Evolutionary conservation across 2,888 invertebrate species (phyloP), one percentile per base, ranked within the genome.

Genomic region (Nycteola revayana): DNA sequence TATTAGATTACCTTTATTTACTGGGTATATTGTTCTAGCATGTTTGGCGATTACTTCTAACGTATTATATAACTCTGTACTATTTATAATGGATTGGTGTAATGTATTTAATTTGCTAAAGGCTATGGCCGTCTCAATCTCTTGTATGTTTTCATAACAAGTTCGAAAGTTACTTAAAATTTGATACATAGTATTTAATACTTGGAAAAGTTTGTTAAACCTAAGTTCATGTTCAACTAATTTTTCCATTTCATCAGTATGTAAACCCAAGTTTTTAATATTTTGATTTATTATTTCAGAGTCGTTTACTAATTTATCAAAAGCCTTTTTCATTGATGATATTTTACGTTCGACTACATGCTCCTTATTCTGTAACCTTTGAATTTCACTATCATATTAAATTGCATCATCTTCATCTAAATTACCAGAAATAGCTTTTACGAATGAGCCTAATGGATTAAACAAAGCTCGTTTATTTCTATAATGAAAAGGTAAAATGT

Each of bases 321-420:
- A 28, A 21, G 20, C 20, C 21, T 28, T 28, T 9, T 28, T 10
- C 10, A 28, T 28, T 21, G 21, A 10, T 21, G 28, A 28, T 9
- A 28, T 7, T 14, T 32, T 22, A 28, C 28, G 9, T 35, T 28
- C 29, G 5, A 28, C 28, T 10, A 8, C 9, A 28, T 28, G 28
- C 10, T 28, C 28, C 18, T 9, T 28, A 21, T 28, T 21, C 7
- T 28, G 10, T 28, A 28, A 10, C 21, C 9, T 21, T 10, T 2
- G 7, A 28, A 28, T 28, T 9, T 21, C 20, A 21, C 6, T 28
- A 2, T 21, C 18, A 10, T 28, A 21, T 18, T 27, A 27, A 5
- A 10, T 27, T 10, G 25, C 14, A 10, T 22, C 23, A 10, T 28
- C 20, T 32, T 41, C 34, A 27, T 45, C 44, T 40, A 40, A 28